These are phyloP conservation scores for Drosophila koepferae DNA, from an alignment of 2,888 invertebrate species.

Conservation along the genomic window DNA sequence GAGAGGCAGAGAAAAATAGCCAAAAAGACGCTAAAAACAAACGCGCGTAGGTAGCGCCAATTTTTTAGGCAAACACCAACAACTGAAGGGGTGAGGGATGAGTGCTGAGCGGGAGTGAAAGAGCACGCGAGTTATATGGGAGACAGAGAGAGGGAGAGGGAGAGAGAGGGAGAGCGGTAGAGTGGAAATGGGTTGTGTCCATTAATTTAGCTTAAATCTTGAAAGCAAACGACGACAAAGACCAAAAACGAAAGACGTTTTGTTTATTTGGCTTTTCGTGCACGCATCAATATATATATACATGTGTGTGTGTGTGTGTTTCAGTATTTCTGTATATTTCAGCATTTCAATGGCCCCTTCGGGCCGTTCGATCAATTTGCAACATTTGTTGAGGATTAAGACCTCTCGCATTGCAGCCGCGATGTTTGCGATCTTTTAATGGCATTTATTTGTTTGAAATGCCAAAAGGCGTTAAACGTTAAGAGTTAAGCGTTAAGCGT, in stretches of 20 bases:
- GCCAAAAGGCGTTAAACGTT: conserved; percentile 53
- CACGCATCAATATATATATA: neutral
- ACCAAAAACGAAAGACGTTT: conserved; percentile 57
- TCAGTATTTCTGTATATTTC: conserved; percentile 3
- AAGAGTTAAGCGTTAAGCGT: conserved; percentile 40
- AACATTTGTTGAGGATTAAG: conserved; percentile 58
- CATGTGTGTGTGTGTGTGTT: conserved; percentile 1
- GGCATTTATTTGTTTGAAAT: conserved; percentile 61
- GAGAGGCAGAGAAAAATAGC: conserved; percentile 3
- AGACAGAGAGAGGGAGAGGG: neutral
- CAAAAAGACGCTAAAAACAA: conserved; percentile 71
- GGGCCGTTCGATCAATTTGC: conserved; percentile 52
- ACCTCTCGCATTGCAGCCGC: conserved; percentile 66
- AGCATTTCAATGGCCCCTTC: conserved; percentile 5
- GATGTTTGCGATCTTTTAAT: conserved; percentile 46
- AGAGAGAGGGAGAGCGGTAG: neutral
- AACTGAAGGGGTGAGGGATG: neutral
- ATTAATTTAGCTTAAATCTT: conserved; percentile 75
- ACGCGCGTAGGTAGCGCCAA: conserved; percentile 73
- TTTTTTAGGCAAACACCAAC: conserved; percentile 72
- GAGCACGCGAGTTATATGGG: neutral
- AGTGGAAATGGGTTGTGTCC: conserved; percentile 42
- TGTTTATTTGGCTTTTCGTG: conserved; percentile 60
- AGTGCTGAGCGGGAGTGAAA: too few species aligned
- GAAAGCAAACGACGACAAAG: conserved; percentile 55